Base-by-base conservation (phyloP, 35 echinoderm and acorn worm genomes). In the Holothuria glaberrima region DNA sequence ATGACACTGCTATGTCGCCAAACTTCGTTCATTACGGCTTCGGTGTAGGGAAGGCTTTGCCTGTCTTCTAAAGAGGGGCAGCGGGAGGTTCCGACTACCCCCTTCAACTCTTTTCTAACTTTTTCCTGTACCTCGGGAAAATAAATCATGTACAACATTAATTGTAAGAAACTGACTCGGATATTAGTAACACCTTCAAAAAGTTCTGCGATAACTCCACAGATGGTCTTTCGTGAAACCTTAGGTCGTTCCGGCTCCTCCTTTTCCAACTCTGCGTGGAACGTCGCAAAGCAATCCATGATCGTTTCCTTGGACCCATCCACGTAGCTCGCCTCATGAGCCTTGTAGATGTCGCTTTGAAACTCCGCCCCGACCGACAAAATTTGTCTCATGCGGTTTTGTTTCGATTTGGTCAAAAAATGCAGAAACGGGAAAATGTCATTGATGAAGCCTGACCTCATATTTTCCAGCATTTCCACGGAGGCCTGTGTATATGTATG, bases 51-150 rank as follows among this genome's bases (percentile, higher is more conserved):
- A 19, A 92, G 54, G 1, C 12, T 66, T 14, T 29, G 29, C 2
- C 59, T 45, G 69, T 92, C 63, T 25, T 74, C 70, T 22, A 88
- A 44, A 36, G 61, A 68, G 28, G 91, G 82, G 18, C 22, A 48
- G 17, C 80, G 41, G 19, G 61, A 65, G 12, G 86, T 22, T 25
- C 91, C 91, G 46, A 90, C 50, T 0, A 90, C 75, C 7, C 44
- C 56, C 21, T 60, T 59, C 20, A 90, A 48, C 59, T 90, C 88
- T 44, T 90, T 56, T 20, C 71, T 58, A n/a, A 90, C 61, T 57
- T 80, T 82, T 34, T 90, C 88, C 24, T 90, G 88, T 21, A 90
- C 58, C 25, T 90, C 71, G 21, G 88, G 88, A 29, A 82, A 82
- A 18, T 82, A 12, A 60, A 82, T 10, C 79, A 82, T 82, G 79